Conservation (phyloP, 2,113 vertebrate species). For the Rhea pennata region DNA sequence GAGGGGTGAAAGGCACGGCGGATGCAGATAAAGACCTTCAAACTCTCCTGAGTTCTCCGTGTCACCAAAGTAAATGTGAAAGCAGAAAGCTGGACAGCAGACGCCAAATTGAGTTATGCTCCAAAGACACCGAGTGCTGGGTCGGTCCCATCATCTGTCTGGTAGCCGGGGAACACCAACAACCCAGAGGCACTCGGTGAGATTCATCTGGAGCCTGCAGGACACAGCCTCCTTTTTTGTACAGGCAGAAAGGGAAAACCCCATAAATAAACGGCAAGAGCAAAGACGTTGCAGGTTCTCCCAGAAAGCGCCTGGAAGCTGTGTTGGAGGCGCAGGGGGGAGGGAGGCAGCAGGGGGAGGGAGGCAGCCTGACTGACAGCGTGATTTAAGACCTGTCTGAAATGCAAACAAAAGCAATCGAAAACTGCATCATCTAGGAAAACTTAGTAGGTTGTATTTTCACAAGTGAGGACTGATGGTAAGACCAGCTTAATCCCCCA, state of each 20-base stretch:
- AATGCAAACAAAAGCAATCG: slow-evolving; percentile 71
- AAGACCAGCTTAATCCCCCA: slow-evolving; percentile 63
- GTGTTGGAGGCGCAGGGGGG: not conserved
- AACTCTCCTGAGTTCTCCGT: not conserved
- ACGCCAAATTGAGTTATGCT: accelerated
- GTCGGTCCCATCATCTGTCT: too few species aligned
- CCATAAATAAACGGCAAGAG: slow-evolving; percentile 2
- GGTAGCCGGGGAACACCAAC: not conserved
- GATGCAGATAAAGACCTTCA: accelerated
- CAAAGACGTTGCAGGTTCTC: not conserved
- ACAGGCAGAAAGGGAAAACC: not conserved
- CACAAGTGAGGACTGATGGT: slow-evolving; percentile 70
- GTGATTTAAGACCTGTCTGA: slow-evolving; percentile 69
- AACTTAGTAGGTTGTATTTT: slow-evolving; percentile 72
- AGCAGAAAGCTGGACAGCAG: not conserved
- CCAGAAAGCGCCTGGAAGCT: slow-evolving; percentile 24
- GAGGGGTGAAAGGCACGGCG: not conserved
- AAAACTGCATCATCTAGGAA: slow-evolving; percentile 63
- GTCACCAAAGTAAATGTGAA: accelerated
- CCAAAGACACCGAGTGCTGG: accelerated
- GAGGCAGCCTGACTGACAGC: slow-evolving; percentile 29
- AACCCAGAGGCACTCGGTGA: too few species aligned
- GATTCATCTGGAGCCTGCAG: accelerated
- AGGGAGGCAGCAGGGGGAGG: not conserved
- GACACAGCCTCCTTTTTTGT: not conserved